Evolutionary conservation across 30 jellyfish, hydroid and myxozoan genomes (phyloP), one percentile per base, ranked within the genome.

Genomic region (Clytia hemisphaerica): DNA sequence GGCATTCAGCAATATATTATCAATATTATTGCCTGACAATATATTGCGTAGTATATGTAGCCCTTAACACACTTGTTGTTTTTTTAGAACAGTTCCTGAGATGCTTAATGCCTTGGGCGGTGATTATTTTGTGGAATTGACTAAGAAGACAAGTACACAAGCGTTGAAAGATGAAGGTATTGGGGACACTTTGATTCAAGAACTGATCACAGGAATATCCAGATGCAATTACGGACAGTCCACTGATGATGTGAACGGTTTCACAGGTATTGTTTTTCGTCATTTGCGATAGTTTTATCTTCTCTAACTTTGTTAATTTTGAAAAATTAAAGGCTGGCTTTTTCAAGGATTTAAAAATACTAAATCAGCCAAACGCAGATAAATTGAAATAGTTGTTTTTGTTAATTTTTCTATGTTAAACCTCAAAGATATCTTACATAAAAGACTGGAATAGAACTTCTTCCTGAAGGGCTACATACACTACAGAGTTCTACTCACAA

Each of bases 161-260:
- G 69, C 61, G 6, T 60, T 87, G 81, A 7, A 12, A 46, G 73
- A 68, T 1, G 40, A 49, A 6, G 89, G 89, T 1, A 51, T 87
- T 6, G 32, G 95, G 0, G 76, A 73, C 14, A 37, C 28, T 25
- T 29, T 79, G 35, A 79, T 87, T 15, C 75, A 79, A 47, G 96
- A 87, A 46, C 77, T 87, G n/a, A 79, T 85, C 3, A 73, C 84
- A 19, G 96, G 88, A 14, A 92, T 76, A 16, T 34, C 87, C 12
- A 45, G 96, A 48, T 45, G 73, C 54, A 87, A 87, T 54, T 87
- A 87, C 50, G 96, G 94, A 26, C 96, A 87, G 54, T 92, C 74
- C 30, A 51, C 67, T 70, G n/a, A n/a, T n/a, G 61, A 48, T 21
- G 77, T 87, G n/a, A 87, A 70, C 59, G 96, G 83, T 19, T 79